phyloP scores from a whole-genome alignment of 1,140 invertebrate species.

The Ganaspis sp. region DNA sequence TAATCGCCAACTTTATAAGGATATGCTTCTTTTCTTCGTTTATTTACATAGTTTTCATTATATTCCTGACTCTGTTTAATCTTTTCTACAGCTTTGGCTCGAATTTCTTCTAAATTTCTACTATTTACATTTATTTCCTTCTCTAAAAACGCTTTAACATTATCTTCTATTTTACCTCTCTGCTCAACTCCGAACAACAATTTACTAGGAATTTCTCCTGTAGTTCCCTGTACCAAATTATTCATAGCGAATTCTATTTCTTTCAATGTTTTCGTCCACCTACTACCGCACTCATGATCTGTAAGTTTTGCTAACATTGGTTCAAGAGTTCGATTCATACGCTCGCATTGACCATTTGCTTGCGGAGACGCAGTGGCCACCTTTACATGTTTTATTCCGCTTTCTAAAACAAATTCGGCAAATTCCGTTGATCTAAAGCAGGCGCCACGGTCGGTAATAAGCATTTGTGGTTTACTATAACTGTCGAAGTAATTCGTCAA shows the following conservation, averaged over 20 bases:
- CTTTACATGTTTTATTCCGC: slow-evolving; percentile 20
- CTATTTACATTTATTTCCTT: no score
- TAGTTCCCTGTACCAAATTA: slow-evolving; percentile 45
- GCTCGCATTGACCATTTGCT: neutral
- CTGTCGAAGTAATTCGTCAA: slow-evolving; percentile 45
- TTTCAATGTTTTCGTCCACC: slow-evolving; percentile 49
- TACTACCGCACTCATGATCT: slow-evolving; percentile 1
- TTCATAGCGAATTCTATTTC: slow-evolving; percentile 55
- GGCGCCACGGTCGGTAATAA: slow-evolving; percentile 47
- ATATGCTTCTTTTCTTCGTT: neutral
- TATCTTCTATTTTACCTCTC: neutral
- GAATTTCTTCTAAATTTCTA: no score
- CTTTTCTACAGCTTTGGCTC: neutral
- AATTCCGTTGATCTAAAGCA: slow-evolving; percentile 46
- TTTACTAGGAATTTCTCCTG: slow-evolving; percentile 40
- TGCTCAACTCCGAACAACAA: slow-evolving; percentile 49
- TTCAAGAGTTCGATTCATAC: slow-evolving; percentile 45
- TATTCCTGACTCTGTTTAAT: neutral
- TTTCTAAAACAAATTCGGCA: slow-evolving; percentile 37
- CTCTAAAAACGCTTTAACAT: neutral
- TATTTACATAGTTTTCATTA: neutral
- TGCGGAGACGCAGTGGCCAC: slow-evolving; percentile 35
- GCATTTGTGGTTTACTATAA: slow-evolving; percentile 43
- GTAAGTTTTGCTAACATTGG: slow-evolving; percentile 50
- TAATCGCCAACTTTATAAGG: slow-evolving; percentile 11